These are phyloP conservation scores for Alethe diademata DNA, from an alignment of 2,113 vertebrate genomes.

Conservation along the genomic window DNA sequence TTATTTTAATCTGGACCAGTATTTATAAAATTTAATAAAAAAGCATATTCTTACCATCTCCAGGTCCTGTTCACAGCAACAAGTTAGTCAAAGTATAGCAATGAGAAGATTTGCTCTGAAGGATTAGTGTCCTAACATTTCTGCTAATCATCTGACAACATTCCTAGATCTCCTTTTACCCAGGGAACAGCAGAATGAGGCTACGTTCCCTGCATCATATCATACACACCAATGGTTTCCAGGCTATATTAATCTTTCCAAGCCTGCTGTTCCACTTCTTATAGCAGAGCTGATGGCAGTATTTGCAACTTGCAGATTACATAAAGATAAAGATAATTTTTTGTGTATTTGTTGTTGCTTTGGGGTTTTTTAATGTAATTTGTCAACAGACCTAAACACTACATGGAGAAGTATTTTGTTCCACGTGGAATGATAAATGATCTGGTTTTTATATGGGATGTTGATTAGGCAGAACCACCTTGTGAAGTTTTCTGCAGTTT, in stretches of 20 bases:
- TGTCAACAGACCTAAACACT: background rate
- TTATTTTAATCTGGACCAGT: background rate
- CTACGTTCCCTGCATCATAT: conserved; percentile 1
- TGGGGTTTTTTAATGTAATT: background rate
- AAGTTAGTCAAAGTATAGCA: background rate
- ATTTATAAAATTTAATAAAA: background rate
- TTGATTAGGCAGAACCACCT: background rate
- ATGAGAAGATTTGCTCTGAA: conserved; percentile 45
- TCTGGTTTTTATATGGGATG: background rate
- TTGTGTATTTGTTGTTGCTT: background rate
- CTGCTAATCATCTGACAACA: conserved; percentile 53
- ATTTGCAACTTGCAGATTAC: conserved; percentile 5
- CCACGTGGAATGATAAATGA: background rate
- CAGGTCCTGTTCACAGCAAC: conserved; percentile 4
- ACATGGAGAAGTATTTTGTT: background rate
- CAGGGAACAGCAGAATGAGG: conserved; percentile 41
- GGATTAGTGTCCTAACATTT: conserved; percentile 19
- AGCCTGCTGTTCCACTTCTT: background rate
- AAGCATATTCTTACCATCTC: conserved; percentile 38
- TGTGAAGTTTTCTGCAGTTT: background rate
- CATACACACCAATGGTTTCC: background rate
- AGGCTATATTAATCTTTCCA: conserved; percentile 19
- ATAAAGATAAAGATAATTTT: background rate
- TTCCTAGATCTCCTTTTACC: conserved; percentile 71
- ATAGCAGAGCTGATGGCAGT: background rate